Evolutionary conservation across 2,888 invertebrate genomes (phyloP), one percentile per base, ranked within the genome.

Genomic region (Listrodromus nycthemerus): DNA sequence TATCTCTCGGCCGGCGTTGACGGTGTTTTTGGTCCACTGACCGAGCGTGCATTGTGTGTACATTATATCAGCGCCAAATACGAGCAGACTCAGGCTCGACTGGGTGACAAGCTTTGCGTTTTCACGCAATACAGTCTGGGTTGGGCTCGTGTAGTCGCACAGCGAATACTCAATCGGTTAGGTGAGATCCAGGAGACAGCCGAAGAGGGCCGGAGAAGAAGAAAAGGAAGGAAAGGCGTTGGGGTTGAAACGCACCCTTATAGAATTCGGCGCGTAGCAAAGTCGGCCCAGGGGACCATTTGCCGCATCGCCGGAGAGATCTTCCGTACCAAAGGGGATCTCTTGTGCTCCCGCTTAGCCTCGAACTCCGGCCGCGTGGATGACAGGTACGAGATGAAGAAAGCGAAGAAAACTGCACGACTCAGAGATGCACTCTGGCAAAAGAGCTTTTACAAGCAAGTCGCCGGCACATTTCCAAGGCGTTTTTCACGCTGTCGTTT

Each of bases 191-290:
- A 65, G 41, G 55, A 41, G 24, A 16, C 37, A 65, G 48, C 24
- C 48, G 63, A 33, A n/a, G 71, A 66, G 78, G 21, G 65, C 37
- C 74, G 79, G 27, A 48, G 48, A 50, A 76, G 21, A 8, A 41
- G 24, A 69, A 33, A 16, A 41, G 52, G 58, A 50, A 75, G 71
- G 70, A 66, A 79, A 80, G 71, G 70, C 52, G 66, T 50, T 67
- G 69, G 81, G 80, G 82, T 77, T 79, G 80, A 85, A 86, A 79
- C 66, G 71, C 70, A 83, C 85, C 87, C 86, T 86, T 87, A 91
- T 92, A 91, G 90, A 92, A 92, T 88, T 92, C 92, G 92, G 92
- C 89, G 45, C 45, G 45, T 55, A 74, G 80, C 86, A 91, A 91
- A 91, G 86, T 65, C 74, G 70, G 83, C 82, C 80, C 86, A 78